Conservation (phyloP, 2,113 vertebrate species). For the Pampusana beccarii region DNA sequence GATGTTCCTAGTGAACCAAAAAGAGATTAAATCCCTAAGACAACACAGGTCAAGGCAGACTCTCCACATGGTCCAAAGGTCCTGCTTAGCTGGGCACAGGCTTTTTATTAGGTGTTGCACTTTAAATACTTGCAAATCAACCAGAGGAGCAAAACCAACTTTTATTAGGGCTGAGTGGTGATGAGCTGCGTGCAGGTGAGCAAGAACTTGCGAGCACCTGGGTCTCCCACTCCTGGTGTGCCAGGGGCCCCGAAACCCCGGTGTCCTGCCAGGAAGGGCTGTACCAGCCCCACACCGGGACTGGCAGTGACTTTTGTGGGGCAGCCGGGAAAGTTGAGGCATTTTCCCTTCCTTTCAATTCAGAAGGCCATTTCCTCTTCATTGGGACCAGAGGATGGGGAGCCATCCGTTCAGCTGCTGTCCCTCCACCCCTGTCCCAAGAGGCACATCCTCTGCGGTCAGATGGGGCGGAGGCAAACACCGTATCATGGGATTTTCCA, state of each 20-base stretch:
- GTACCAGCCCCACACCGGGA: rapidly evolving
- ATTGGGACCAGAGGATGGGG: neutral
- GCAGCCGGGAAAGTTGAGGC: rapidly evolving
- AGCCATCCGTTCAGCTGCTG: neutral
- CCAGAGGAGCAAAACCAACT: neutral
- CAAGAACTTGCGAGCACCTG: neutral
- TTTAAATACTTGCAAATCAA: slow-evolving; percentile 25
- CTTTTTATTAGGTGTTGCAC: slow-evolving; percentile 35
- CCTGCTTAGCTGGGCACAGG: slow-evolving; percentile 29
- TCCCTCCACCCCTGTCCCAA: neutral
- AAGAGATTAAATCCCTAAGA: slow-evolving; percentile 50
- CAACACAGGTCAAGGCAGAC: neutral
- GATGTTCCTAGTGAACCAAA: slow-evolving; percentile 38
- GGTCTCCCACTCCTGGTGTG: neutral
- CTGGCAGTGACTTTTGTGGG: neutral
- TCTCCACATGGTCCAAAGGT: neutral
- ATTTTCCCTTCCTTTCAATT: neutral
- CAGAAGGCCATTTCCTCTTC: neutral
- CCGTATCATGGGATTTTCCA: neutral
- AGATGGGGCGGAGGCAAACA: neutral
- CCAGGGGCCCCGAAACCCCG: neutral
- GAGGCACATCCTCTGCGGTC: neutral
- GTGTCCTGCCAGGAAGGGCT: neutral
- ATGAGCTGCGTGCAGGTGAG: neutral
- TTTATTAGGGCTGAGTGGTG: neutral